A percentile compares a stretch with the other conserved stretches of the same genome.
These are phyloP conservation scores for Mimas tiliae DNA, from an alignment of 2,888 invertebrate species.

Conservation along the genomic window DNA sequence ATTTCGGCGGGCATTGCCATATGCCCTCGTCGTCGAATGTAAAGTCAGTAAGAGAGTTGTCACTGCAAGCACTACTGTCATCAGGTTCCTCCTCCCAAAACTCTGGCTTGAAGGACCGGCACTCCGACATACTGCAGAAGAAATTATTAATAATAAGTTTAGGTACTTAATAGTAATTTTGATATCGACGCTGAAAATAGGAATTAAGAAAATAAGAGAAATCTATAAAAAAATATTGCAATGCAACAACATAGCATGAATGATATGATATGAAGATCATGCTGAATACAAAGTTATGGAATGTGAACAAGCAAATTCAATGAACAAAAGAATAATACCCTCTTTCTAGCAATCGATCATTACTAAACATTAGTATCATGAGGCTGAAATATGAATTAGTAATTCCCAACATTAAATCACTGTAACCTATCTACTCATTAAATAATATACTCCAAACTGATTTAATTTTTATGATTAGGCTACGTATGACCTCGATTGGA, in stretches of 20 bases:
- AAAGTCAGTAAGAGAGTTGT: slow-evolving; percentile 74
- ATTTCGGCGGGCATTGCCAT: slow-evolving; percentile 92
- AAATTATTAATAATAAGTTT: not conserved
- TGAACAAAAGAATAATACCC: too few species aligned
- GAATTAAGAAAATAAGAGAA: not conserved
- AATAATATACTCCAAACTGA: too few species aligned
- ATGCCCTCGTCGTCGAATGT: slow-evolving; percentile 78
- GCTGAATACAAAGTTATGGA: not conserved
- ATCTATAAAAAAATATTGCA: not conserved
- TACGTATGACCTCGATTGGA: too few species aligned
- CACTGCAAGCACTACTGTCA: slow-evolving; percentile 78
- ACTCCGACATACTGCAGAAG: slow-evolving; percentile 62
- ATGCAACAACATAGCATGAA: not conserved
- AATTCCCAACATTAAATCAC: too few species aligned
- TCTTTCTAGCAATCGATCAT: too few species aligned
- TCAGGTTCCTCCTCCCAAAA: slow-evolving; percentile 69
- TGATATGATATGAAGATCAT: not conserved
- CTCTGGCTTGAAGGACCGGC: slow-evolving; percentile 61
- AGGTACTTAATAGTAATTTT: not conserved
- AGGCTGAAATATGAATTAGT: too few species aligned
- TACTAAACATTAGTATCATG: too few species aligned
- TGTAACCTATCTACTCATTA: too few species aligned
- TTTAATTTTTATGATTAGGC: too few species aligned
- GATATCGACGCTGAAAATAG: not conserved
- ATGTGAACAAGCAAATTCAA: too few species aligned